These are phyloP conservation scores for Artibeus lituratus DNA, from an alignment of 2,797 vertebrate genomes.

Conservation along the genomic window DNA sequence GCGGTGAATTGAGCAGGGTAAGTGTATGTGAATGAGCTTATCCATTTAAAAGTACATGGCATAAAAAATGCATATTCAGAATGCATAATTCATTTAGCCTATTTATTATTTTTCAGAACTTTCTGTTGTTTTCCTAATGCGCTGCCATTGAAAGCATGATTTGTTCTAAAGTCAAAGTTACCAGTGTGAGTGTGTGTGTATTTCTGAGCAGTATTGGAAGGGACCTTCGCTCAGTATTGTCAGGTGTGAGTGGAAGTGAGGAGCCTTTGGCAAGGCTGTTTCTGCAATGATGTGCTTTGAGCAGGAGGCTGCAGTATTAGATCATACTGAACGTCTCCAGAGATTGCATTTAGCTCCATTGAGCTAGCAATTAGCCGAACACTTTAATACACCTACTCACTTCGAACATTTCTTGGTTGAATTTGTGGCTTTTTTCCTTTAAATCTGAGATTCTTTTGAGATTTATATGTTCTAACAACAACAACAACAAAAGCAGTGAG, in stretches of 20 bases:
- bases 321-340: constrained; percentile 58
- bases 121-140: not conserved
- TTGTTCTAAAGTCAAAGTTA: not conserved
- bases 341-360: not conserved
- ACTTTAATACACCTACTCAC: not conserved
- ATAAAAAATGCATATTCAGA: not conserved
- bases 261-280: not conserved
- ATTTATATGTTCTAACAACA: not conserved
- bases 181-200: fast-evolving
- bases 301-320: constrained; percentile 81
- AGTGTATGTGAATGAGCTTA: not conserved
- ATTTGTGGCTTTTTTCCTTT: not conserved
- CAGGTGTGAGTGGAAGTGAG: not conserved
- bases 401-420: not conserved
- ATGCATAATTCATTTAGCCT: not conserved
- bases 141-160: not conserved
- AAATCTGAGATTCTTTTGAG: not conserved
- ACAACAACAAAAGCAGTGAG: not conserved
- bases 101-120: not conserved
- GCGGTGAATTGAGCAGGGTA: not conserved
- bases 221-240: not conserved
- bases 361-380: not conserved
- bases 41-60: not conserved
- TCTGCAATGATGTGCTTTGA: constrained; percentile 70
- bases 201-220: not conserved